Base-by-base conservation (phyloP, 2,797 vertebrate species). In the Peromyscus melanophrys region DNA sequence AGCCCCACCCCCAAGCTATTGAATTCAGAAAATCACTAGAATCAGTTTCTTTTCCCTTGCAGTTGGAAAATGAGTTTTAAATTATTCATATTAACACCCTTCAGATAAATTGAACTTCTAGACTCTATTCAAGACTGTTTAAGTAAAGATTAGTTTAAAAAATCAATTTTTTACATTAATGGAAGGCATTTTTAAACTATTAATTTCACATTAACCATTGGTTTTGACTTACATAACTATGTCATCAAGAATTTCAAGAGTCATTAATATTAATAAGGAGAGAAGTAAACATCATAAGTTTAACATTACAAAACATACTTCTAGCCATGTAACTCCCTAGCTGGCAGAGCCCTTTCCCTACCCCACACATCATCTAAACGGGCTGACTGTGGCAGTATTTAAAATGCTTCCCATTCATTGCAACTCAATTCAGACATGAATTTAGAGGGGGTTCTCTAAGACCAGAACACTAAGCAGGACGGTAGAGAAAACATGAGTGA, bases 71-170 rank as follows among this genome's bases (percentile, higher is more conserved):
- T 95, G 87, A 97, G 89, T 96, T 96, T 95, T 96, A 96, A 97
- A 97, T 97, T 97, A 98, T 97, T 97, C 86, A 97, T 97, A 87
- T 91, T 94, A 95, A 96, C 63, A 96, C 31, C 82, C 52, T 95
- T 91, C 46, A 95, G 83, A 97, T 96, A 96, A 96, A 96, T 95
- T 91, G 94, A 95, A 94, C 87, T 92, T 94, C n/a, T 77, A 55
- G 78, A 71, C 55, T 92, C 57, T 85, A 71, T 93, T 96, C 82
- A 86, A 95, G 77, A 81, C 31, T 84, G n/a, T 94, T 96, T 95
- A 96, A 96, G 57, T 65, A 27, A 86, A 86, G 83, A 65, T 86
- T 84, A 59, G 89, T 96, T 87, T 17, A 57, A 57, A 95, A 77
- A 94, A 76, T 96, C 88, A 91, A 57, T 89, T 63, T 95, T 95